Conservation (phyloP, 2,797 vertebrate species). For the Sardinella longiceps region DNA sequence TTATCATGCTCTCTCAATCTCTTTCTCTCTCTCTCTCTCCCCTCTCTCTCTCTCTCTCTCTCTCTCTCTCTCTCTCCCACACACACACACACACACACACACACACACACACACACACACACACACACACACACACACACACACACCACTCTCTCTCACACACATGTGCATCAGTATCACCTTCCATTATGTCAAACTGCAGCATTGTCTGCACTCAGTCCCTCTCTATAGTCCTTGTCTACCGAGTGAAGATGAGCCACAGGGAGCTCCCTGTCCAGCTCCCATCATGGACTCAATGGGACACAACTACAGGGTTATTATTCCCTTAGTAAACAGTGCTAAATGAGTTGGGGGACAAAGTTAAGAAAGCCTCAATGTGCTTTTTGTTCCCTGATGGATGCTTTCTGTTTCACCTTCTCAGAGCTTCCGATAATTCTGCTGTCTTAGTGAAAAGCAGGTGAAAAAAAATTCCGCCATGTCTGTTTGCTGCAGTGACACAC, state of each 20-base stretch:
- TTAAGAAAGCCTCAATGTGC: not conserved
- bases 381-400: not conserved
- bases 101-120: no score
- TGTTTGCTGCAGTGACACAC: not conserved
- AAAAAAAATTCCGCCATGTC: not conserved
- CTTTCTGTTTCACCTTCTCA: constrained; percentile 2
- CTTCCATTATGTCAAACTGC: not conserved
- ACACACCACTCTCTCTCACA: no score
- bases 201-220: not conserved
- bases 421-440: not conserved
- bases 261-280: no score
- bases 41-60: not conserved
- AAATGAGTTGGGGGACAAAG: no score
- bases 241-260: no score
- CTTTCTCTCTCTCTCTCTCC: constrained; percentile 27
- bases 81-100: no score
- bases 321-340: no score
- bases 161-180: no score
- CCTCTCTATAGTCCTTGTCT: not conserved
- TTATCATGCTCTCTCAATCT: no score
- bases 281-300: no score
- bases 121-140: no score
- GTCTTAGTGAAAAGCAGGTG: not conserved
- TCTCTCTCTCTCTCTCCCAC: constrained; percentile 19
- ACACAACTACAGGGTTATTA: no score